Evolutionary conservation across 1,140 invertebrate species (phyloP), one percentile per base, ranked within the genome.

Genomic region (Hylaeus anthracinus): DNA sequence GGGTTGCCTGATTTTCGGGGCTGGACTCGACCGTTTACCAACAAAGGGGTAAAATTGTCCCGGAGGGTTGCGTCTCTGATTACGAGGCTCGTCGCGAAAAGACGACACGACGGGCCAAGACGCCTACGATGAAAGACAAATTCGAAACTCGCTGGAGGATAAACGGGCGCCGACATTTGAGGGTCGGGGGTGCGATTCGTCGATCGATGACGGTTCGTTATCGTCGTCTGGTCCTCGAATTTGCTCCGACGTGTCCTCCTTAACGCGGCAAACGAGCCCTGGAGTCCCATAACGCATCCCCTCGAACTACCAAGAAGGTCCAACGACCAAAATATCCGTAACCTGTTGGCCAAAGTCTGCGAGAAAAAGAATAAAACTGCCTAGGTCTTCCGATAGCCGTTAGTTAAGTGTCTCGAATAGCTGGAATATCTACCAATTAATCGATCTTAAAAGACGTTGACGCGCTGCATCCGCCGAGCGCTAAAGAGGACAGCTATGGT

Each of bases 41-140:
- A 79, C 84, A 86, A 76, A 86, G 69, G 76, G 81, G 72, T 86
- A 77, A 86, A 85, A 86, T 82, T 79, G 66, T 83, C 75, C 14
- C 55, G 84, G 70, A 82, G 83, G 73, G 55, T 60, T 43, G 73
- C 41, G 61, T 45, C 48, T 85, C 79, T 86, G 73, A 86, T 86
- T 86, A 82, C 83, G 65, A 66, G 51, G 69, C 45, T 14, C 55
- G n/a, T 56, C 82, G 14, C 45, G 60, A 58, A 58, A 55, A 60
- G 55, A 26, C 56, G 43, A 67, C 63, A 48, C 26, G 26, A 12
- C 37, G 37, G 26, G 26, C 12, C 45, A 5, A 6, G 45, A 48
- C 45, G 45, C 45, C 45, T 48, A 8, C 45, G 45, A 48, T 8
- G 45, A 3, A 48, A 39, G 26, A 51, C 61, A 51, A 84, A 84